These are phyloP conservation scores for Zaprionus kolodkinae DNA, from an alignment of 1,140 invertebrate species.

Conservation along the genomic window DNA sequence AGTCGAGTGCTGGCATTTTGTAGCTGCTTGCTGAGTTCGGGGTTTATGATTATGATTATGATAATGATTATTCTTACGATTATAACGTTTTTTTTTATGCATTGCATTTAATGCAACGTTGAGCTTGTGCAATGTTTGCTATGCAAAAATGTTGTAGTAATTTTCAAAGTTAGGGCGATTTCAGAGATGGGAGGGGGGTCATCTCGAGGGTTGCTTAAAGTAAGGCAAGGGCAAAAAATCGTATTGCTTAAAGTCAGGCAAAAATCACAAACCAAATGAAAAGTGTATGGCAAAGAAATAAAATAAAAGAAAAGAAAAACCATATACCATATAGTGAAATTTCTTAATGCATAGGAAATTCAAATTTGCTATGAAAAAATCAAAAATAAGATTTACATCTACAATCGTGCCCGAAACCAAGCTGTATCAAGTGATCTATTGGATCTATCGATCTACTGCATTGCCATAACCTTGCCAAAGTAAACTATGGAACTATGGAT, in stretches of 20 bases:
- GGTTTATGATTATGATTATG: slow-evolving; percentile 62
- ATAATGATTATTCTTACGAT: slow-evolving; percentile 61
- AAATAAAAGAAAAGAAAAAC: slow-evolving; percentile 16
- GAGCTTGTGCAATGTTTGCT: slow-evolving; percentile 34
- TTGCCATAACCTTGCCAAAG: slow-evolving; percentile 72
- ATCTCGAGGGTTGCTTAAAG: slow-evolving; percentile 11
- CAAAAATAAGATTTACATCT: neutral
- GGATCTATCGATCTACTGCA: slow-evolving; percentile 15
- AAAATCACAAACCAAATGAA: slow-evolving; percentile 23
- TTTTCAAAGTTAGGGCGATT: slow-evolving; percentile 20
- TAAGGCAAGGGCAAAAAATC: slow-evolving; percentile 25
- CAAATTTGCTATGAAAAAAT: neutral
- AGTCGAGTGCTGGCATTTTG: slow-evolving; percentile 62
- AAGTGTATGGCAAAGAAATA: slow-evolving; percentile 27
- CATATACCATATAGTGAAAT: slow-evolving; percentile 49
- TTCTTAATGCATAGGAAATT: neutral
- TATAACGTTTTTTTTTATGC: slow-evolving; percentile 50
- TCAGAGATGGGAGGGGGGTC: neutral
- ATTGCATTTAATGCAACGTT: slow-evolving; percentile 67
- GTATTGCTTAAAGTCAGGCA: slow-evolving; percentile 25
- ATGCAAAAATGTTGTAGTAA: slow-evolving; percentile 28
- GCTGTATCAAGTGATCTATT: neutral
- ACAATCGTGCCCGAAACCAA: slow-evolving; percentile 32
- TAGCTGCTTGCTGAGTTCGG: slow-evolving; percentile 56
- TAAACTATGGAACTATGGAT: slow-evolving; percentile 47